phyloP scores from a whole-genome alignment of 2,113 vertebrate genomes.

The Rhagologus leucostigma region DNA sequence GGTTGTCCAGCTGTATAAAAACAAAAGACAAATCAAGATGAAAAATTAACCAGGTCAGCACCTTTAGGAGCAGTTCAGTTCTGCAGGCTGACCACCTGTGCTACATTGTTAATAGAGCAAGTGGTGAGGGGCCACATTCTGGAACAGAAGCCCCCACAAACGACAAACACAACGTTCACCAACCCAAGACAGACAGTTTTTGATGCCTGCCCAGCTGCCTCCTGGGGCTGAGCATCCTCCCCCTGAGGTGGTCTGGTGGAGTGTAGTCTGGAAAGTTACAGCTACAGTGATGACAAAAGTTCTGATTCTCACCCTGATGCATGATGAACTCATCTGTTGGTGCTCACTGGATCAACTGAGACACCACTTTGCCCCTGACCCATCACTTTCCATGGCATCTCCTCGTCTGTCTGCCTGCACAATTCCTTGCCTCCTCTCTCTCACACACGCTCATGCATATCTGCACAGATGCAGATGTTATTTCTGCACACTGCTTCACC shows the following conservation, averaged over 20 bases:
- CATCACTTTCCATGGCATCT: rapidly evolving
- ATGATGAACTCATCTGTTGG: neutral
- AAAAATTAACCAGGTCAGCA: neutral
- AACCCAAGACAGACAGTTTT: neutral
- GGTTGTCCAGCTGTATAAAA: slow-evolving; percentile 90
- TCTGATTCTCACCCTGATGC: neutral
- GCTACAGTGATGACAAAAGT: neutral
- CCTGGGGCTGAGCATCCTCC: neutral
- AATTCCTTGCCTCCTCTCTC: neutral
- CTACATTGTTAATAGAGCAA: neutral
- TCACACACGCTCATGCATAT: rapidly evolving
- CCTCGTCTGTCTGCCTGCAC: rapidly evolving
- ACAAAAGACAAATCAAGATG: slow-evolving; percentile 18
- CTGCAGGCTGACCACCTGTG: neutral
- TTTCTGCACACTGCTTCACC: neutral
- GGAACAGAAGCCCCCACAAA: neutral
- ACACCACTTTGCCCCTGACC: no score
- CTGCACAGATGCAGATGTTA: neutral
- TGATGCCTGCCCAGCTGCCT: neutral
- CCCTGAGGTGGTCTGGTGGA: neutral
- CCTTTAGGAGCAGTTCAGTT: neutral
- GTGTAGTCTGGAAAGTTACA: slow-evolving; percentile 38
- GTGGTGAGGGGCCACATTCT: neutral
- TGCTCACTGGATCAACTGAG: neutral
- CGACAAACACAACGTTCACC: neutral